Percentiles rank a stretch among this genome's conserved stretches.
Evolutionary conservation across 2,888 invertebrate genomes (phyloP).

Genomic region (Fabriciana adippe): DNA sequence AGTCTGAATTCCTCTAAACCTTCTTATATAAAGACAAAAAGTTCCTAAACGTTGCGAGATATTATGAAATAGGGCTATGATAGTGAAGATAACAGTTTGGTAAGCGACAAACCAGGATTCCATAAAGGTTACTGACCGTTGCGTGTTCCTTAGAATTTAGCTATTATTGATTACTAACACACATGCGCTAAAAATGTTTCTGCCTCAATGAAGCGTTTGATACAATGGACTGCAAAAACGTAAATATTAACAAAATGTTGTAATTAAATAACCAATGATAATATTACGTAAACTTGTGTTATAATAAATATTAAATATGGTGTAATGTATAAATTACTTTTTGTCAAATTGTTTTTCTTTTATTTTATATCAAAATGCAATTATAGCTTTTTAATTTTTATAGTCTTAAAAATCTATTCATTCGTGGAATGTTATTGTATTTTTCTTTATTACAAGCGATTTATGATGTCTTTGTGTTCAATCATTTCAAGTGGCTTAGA

Average conservation of each 20-base stretch:
- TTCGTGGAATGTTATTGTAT: no score
- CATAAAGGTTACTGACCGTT: constrained; percentile 39
- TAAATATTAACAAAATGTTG: background rate
- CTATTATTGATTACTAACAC: constrained; percentile 3
- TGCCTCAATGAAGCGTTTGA: background rate
- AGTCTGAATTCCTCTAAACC: no score
- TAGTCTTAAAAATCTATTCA: no score
- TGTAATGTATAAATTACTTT: no score
- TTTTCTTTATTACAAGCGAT: no score
- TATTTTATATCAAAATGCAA: no score
- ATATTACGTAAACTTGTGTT: no score
- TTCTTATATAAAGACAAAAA: background rate
- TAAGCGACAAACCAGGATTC: constrained; percentile 37
- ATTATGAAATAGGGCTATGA: constrained; percentile 35
- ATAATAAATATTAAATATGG: no score
- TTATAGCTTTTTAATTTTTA: no score
- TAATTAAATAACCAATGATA: background rate
- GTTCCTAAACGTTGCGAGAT: constrained; percentile 18
- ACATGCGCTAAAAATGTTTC: constrained; percentile 21
- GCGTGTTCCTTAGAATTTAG: constrained; percentile 29
- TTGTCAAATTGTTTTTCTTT: no score
- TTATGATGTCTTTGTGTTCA: no score
- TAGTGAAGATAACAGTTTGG: constrained; percentile 39
- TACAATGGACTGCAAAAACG: background rate
- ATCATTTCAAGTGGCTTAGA: no score